A percentile compares a stretch with the other conserved stretches of the same genome.
Conservation (phyloP, 2,888 invertebrate genomes). For the Chaitophorus viminalis region DNA sequence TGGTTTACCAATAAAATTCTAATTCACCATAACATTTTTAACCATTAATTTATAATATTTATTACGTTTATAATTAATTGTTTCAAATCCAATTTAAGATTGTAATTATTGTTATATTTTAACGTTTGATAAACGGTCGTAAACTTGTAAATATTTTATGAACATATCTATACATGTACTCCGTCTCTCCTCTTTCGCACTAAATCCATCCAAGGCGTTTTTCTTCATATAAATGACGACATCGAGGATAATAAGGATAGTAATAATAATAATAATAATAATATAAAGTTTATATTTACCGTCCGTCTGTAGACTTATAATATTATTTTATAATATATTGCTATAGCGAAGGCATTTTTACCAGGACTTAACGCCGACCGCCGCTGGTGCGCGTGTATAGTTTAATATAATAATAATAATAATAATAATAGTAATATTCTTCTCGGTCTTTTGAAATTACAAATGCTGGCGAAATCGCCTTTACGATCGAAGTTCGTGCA, state of each 20-base stretch:
- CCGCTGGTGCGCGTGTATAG: background rate
- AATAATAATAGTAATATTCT: no score
- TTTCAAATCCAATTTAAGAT: background rate
- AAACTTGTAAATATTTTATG: background rate
- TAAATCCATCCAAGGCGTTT: background rate
- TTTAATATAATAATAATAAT: background rate
- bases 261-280: no score
- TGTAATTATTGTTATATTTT: background rate
- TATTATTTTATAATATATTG: no score
- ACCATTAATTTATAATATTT: no score
- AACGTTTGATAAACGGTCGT: background rate
- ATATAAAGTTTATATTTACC: conserved; percentile 5
- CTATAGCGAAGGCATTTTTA: background rate
- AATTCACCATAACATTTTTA: background rate
- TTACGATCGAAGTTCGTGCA: conserved; percentile 39
- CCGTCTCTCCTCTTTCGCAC: background rate
- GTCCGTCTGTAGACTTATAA: background rate
- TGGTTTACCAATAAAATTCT: background rate
- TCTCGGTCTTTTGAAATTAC: background rate
- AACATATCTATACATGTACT: background rate
- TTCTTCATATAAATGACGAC: background rate
- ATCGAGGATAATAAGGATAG: background rate
- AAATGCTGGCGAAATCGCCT: conserved; percentile 3
- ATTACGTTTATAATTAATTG: no score
- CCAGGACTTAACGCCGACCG: background rate